Evolutionary conservation across 2,888 invertebrate species (phyloP).

Genomic region (Philhelius pedissequus): DNA sequence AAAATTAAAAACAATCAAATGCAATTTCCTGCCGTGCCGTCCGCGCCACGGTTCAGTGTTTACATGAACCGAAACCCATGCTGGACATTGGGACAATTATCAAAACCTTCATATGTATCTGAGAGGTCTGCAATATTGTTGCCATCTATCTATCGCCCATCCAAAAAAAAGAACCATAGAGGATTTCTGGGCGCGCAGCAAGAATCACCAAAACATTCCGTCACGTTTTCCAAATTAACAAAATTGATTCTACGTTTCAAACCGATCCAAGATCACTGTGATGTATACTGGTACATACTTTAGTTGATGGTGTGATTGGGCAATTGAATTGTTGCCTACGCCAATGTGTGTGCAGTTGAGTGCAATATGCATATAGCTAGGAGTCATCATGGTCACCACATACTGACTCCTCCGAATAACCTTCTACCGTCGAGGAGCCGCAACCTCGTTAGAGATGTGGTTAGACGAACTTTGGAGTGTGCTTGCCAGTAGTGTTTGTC

Average conservation of each 20-base stretch:
- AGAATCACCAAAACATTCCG: conserved; percentile 68
- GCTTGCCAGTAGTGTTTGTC: not conserved
- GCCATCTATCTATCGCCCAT: conserved; percentile 9
- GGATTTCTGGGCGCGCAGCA: conserved; percentile 40
- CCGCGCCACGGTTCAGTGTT: conserved; percentile 41
- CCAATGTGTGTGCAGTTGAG: not conserved
- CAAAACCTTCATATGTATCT: conserved; percentile 33
- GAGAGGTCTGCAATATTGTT: not conserved
- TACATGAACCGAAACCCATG: not conserved
- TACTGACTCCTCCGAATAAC: conserved; percentile 14
- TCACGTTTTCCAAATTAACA: conserved; percentile 76
- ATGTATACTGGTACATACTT: no score
- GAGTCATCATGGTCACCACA: not conserved
- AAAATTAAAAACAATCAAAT: conserved; percentile 62
- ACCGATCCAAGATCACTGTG: conserved; percentile 24
- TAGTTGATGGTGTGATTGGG: conserved; percentile 43
- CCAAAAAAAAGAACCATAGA: conserved; percentile 9
- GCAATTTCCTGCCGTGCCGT: conserved; percentile 35
- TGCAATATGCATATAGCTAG: no score
- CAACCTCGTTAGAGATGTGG: conserved; percentile 46
- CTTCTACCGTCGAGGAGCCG: conserved; percentile 7
- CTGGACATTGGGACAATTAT: conserved; percentile 46
- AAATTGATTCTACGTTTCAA: conserved; percentile 71
- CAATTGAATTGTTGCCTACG: conserved; percentile 59
- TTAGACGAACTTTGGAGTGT: conserved; percentile 12